Conservation (phyloP, 2,888 invertebrate genomes). For the Crioceris asparagi region DNA sequence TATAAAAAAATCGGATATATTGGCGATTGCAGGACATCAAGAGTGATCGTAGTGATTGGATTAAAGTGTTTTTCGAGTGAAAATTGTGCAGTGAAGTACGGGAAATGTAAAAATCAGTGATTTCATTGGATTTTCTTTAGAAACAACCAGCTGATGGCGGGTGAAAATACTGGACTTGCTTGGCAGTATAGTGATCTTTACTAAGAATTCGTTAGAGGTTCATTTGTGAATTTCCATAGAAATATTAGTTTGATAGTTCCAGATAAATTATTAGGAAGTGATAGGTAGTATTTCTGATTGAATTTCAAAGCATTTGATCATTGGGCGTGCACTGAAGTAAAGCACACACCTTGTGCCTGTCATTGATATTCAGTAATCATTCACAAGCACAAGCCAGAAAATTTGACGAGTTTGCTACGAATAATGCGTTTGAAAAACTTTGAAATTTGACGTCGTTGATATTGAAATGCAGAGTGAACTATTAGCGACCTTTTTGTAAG, state of each 20-base stretch:
- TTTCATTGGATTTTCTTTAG: constrained; percentile 43
- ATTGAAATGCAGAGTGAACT: constrained; percentile 33
- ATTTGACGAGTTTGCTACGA: constrained; percentile 25
- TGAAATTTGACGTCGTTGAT: constrained; percentile 34
- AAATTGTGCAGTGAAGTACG: constrained; percentile 43
- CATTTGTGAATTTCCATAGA: too few relatives aligned
- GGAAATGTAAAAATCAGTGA: constrained; percentile 42
- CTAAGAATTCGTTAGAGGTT: too few relatives aligned
- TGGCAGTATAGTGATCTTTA: constrained; percentile 34
- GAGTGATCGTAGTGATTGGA: constrained; percentile 33
- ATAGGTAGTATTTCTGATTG: too few relatives aligned
- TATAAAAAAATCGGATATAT: constrained; percentile 37
- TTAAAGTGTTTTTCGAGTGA: constrained; percentile 39
- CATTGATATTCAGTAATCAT: constrained; percentile 35
- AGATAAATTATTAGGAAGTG: too few relatives aligned
- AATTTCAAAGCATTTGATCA: constrained; percentile 21
- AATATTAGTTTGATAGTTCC: too few relatives aligned
- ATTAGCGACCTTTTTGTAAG: constrained; percentile 26
- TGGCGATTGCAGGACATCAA: constrained; percentile 22
- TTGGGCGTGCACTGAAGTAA: constrained; percentile 37
- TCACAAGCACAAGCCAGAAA: too few relatives aligned
- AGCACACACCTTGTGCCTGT: constrained; percentile 32
- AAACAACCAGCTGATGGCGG: constrained; percentile 42
- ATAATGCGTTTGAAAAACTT: constrained; percentile 31
- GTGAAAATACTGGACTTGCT: constrained; percentile 38